Base-by-base conservation (phyloP, 35 echinoderm and acorn worm species). In the Apostichopus californicus region DNA sequence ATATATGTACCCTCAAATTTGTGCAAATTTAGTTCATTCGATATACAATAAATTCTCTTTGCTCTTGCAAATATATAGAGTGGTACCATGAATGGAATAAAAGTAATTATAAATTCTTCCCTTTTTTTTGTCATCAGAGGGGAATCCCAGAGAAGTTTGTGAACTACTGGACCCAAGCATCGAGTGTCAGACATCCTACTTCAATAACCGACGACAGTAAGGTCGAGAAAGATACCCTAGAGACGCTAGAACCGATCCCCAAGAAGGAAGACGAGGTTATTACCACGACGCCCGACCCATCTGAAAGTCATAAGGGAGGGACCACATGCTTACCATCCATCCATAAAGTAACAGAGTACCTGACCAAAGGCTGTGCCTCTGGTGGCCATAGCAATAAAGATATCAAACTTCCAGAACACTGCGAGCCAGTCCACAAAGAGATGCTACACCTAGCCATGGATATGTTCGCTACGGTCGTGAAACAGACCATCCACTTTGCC, bases 401-500 rank as follows among this genome's bases (percentile, higher is more conserved):
- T 8, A 17, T 91, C 7, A 75, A 54, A 55, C 71, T 79, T 73
- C 89, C 89, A 21, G 72, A 79, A 89, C 86, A 89, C 68, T 89
- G 89, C 34, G 85, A 87, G 24, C 91, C 93, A 4, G 92, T 97
- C 34, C 86, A 94, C 93, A 94, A 97, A 81, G 95, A 97, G 66
- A 86, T 97, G 85, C 71, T 97, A 6, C 95, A 97, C 88, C 92
- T 94, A 55, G 97, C 97, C 65, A 99, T 99, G 97, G 97, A 99
- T 92, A 93, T 96, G 95, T 99, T 99, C 87, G 97, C 97, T 12
- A 94, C 95, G 1, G 81, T 93, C 14, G 97, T 99, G 63, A 96
- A 96, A 55, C 97, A 99, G 80, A 96, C 93, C 5, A 99, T 99
- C 79, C 92, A 93, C 60, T 99, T 99, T 92, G 95, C 95, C 13